A percentile compares a stretch with the other conserved stretches of the same genome.
phyloP scores from a whole-genome alignment of 2,113 vertebrate species.

The Corythornis vintsioides region DNA sequence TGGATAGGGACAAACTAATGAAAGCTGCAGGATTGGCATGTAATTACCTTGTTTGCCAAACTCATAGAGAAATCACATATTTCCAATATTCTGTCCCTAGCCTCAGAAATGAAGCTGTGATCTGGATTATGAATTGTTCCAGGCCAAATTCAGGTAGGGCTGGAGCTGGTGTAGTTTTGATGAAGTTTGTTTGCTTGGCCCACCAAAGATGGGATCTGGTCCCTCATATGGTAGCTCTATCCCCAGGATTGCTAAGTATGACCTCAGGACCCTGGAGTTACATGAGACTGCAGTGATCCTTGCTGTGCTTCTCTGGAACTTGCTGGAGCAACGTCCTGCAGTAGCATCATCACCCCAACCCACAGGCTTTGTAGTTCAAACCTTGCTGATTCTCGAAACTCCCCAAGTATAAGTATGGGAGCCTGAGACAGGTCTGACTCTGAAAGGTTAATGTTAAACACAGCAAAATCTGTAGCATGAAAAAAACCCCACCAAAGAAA shows the following conservation, averaged over 20 bases:
- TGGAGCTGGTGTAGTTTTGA: neutral
- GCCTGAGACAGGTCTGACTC: neutral
- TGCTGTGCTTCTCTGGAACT: neutral
- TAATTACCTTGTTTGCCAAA: conserved; percentile 8
- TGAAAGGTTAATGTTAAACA: neutral
- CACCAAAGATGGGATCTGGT: neutral
- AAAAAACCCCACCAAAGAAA: neutral
- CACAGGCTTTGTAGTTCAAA: accelerated
- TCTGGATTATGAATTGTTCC: neutral
- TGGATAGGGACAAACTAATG: neutral
- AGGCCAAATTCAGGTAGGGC: neutral
- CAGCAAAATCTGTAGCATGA: neutral
- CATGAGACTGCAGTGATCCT: accelerated
- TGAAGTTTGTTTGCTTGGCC: neutral
- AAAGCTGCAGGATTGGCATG: neutral
- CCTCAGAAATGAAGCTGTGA: neutral
- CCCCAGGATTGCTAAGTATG: neutral
- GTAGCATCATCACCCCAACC: neutral
- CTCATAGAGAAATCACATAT: neutral
- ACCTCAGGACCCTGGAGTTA: neutral
- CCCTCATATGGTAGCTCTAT: neutral
- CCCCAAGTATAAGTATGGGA: neutral
- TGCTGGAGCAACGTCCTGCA: neutral
- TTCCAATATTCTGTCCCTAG: neutral
- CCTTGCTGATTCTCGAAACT: neutral